Base-by-base conservation (phyloP, 1,140 invertebrate species). In the Drosophila ironensis region DNA sequence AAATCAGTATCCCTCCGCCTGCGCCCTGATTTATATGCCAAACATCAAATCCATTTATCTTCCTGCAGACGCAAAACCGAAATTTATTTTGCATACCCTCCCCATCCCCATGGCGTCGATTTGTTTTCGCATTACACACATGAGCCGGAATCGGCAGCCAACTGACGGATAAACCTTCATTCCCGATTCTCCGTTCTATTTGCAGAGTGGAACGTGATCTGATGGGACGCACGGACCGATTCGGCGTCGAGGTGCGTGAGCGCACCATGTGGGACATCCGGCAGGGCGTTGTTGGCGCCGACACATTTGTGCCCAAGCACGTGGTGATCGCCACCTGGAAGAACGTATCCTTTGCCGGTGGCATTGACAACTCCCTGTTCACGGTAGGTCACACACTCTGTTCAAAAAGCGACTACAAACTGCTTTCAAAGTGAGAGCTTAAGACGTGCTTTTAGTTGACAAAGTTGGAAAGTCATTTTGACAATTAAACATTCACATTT, bases 261-360 rank as follows among this genome's bases (percentile, higher is more conserved):
- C 91, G 97, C 28, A 77, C 97, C 0, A 96, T 93, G 74, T 96
- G 96, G 94, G 97, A 98, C 82, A 95, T 98, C 37, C 92, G 96
- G 12, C 93, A 97, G 71, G 97, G 96, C 2, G 96, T 98, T 30
- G 96, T 98, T 20, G 97, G 97, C 0, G 93, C 97, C 0, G 95
- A 97, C 19, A 95, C 94, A 0, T 99, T 98, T 90, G 91, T 93
- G 42, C 97, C 97, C 0, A 97, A 98, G 87, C 97, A 98, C 81
- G 95, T 94, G 2, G 91, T 96, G 30, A 97, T 98, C 71, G 92
- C 96, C n/a, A 99, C 97, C 1, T 99, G 97, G 97, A 98, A 97
- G 90, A 98, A 98, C 88, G 94, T 98, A 89, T 96, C 96, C 0
- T 98, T 98, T 90, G 93, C 95, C 75, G 97, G 97, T 33, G 96